Evolutionary conservation across 2,113 vertebrate genomes (phyloP).

Genomic region (Dermatemys mawii): DNA sequence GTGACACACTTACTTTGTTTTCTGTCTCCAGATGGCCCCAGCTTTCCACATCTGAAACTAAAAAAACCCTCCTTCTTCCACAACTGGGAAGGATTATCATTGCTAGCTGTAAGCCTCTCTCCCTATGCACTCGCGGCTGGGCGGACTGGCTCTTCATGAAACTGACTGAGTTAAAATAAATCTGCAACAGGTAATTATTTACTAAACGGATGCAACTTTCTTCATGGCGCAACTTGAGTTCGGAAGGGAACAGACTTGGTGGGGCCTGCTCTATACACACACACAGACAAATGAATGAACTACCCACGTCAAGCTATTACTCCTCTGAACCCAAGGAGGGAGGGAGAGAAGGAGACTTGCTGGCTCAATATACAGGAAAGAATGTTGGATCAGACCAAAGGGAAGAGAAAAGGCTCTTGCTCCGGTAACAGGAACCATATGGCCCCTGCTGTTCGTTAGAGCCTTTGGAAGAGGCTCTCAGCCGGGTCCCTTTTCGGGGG

Average conservation of each 20-base stretch:
- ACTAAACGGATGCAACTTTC: conserved; percentile 62
- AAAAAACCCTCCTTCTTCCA: conserved; percentile 22
- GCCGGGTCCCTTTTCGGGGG: conserved; percentile 59
- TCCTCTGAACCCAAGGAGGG: not conserved
- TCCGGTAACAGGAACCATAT: conserved; percentile 71
- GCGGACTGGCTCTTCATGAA: not conserved
- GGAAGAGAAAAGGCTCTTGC: not conserved
- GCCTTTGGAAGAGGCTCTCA: conserved; percentile 38
- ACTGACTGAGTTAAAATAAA: conserved; percentile 44
- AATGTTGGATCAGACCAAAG: conserved; percentile 21
- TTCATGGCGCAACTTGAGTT: conserved; percentile 33
- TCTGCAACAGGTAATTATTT: conserved; percentile 75
- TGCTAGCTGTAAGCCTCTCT: not conserved
- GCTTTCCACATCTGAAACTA: conserved; percentile 58
- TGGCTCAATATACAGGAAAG: not conserved
- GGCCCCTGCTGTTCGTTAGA: conserved; percentile 42
- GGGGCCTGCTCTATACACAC: conserved; percentile 23
- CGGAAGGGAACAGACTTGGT: not conserved
- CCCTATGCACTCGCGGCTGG: not conserved
- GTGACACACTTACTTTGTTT: conserved; percentile 58
- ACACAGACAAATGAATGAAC: conserved; percentile 56
- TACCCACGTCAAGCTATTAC: not conserved
- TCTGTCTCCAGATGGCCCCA: conserved; percentile 71
- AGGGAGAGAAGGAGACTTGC: not conserved
- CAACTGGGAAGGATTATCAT: not conserved